phyloP scores from a whole-genome alignment of 2,113 vertebrate genomes.

The Bos javanicus region DNA sequence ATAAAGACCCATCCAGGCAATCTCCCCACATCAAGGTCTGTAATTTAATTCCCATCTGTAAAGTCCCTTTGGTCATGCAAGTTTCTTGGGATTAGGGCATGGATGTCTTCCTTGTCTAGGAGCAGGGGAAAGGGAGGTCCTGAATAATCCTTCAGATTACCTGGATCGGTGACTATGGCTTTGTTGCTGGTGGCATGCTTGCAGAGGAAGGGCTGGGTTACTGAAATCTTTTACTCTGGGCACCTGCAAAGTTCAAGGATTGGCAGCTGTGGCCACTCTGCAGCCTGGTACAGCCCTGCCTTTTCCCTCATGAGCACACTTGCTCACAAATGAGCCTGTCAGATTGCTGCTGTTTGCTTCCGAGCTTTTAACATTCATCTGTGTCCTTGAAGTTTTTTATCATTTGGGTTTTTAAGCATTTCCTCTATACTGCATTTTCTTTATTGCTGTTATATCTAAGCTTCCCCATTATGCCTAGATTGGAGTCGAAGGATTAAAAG shows the following conservation, averaged over 20 bases:
- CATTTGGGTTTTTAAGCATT: background rate
- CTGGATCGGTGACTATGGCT: background rate
- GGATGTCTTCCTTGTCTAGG: background rate
- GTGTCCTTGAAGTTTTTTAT: background rate
- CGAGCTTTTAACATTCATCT: background rate
- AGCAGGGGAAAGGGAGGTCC: background rate
- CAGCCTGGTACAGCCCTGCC: background rate
- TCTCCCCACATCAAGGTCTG: background rate
- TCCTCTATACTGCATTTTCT: background rate
- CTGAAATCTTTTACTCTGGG: background rate
- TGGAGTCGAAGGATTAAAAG: background rate
- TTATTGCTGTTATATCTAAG: conserved; percentile 5
- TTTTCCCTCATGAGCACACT: background rate
- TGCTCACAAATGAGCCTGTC: background rate
- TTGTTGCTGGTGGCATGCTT: background rate
- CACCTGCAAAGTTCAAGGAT: background rate
- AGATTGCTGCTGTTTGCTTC: background rate
- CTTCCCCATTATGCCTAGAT: background rate
- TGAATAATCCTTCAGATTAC: background rate
- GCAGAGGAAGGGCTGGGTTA: background rate
- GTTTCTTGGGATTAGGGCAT: background rate
- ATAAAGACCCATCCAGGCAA: background rate
- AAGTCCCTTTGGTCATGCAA: background rate
- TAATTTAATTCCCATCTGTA: background rate
- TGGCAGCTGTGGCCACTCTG: background rate